These are phyloP conservation scores for Cinara cedri DNA, from an alignment of 2,888 invertebrate species.

Conservation along the genomic window DNA sequence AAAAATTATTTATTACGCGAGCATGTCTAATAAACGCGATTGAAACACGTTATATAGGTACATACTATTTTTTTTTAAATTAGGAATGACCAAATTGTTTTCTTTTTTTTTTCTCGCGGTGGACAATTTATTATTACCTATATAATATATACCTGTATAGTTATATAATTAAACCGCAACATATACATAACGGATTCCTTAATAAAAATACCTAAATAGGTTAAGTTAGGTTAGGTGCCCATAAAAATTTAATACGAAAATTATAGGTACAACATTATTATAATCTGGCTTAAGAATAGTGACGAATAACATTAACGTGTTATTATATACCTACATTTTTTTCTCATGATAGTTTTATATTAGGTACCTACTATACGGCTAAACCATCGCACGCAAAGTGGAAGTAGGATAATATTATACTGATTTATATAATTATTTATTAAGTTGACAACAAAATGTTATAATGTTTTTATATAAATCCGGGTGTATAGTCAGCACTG, in stretches of 20 bases:
- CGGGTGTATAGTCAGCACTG: neutral
- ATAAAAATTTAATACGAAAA: constrained; percentile 12
- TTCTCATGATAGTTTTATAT: too few relatives aligned
- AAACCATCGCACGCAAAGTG: constrained; percentile 12
- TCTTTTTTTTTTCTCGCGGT: neutral
- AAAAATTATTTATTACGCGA: constrained; percentile 52
- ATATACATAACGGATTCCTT: constrained; percentile 10
- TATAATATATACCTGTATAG: too few relatives aligned
- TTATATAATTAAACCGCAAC: too few relatives aligned
- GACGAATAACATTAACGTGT: neutral
- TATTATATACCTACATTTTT: neutral
- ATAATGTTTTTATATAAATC: neutral
- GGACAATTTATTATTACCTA: neutral
- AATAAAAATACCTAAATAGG: neutral
- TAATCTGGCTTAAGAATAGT: constrained; percentile 1
- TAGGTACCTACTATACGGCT: too few relatives aligned
- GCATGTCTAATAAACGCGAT: constrained; percentile 44
- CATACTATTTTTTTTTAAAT: constrained; percentile 3
- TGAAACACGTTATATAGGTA: constrained; percentile 29
- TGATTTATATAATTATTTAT: too few relatives aligned
- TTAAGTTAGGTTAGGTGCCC: too few relatives aligned
- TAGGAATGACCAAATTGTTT: constrained; percentile 41
- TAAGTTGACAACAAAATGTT: constrained; percentile 20
- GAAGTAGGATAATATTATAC: too few relatives aligned
- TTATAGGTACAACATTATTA: neutral